Percentiles rank a stretch among this genome's conserved stretches.
Evolutionary conservation across 1,140 invertebrate species (phyloP).

Genomic region (Hestina assimilis): DNA sequence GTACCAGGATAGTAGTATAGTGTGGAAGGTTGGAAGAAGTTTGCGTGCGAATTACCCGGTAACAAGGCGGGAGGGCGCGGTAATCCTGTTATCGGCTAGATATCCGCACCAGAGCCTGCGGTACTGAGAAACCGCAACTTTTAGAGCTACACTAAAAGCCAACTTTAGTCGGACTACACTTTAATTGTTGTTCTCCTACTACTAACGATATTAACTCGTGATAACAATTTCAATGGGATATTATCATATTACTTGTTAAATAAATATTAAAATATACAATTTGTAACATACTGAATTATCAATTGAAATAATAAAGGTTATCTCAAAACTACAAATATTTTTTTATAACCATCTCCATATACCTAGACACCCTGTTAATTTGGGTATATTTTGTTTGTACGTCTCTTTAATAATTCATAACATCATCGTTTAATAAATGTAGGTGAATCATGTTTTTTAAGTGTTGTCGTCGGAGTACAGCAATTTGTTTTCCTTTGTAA

Average conservation of each 20-base stretch:
- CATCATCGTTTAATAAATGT: slow-evolving; percentile 25
- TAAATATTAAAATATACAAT: too few relatives aligned
- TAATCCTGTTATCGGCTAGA: slow-evolving; percentile 70
- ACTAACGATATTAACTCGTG: slow-evolving; percentile 33
- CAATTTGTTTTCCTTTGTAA: slow-evolving; percentile 61
- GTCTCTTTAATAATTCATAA: slow-evolving; percentile 29
- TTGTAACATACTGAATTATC: too few relatives aligned
- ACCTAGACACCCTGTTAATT: not conserved
- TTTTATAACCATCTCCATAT: too few relatives aligned
- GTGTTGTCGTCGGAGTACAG: slow-evolving; percentile 41
- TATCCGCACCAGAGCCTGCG: slow-evolving; percentile 42
- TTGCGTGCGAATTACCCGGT: slow-evolving; percentile 63
- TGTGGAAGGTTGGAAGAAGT: slow-evolving; percentile 48
- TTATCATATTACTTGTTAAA: not conserved
- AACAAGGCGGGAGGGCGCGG: slow-evolving; percentile 56
- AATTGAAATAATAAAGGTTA: too few relatives aligned
- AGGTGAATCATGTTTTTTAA: slow-evolving; percentile 34
- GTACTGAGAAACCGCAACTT: slow-evolving; percentile 44
- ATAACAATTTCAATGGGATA: slow-evolving; percentile 18
- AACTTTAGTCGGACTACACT: slow-evolving; percentile 31
- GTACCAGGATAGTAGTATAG: slow-evolving; percentile 54
- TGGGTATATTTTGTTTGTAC: slow-evolving; percentile 20
- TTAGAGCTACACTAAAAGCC: slow-evolving; percentile 40
- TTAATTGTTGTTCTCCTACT: slow-evolving; percentile 33
- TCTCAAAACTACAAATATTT: too few relatives aligned